phyloP scores from a whole-genome alignment of 1,140 invertebrate genomes.

The Leptinotarsa defecta region DNA sequence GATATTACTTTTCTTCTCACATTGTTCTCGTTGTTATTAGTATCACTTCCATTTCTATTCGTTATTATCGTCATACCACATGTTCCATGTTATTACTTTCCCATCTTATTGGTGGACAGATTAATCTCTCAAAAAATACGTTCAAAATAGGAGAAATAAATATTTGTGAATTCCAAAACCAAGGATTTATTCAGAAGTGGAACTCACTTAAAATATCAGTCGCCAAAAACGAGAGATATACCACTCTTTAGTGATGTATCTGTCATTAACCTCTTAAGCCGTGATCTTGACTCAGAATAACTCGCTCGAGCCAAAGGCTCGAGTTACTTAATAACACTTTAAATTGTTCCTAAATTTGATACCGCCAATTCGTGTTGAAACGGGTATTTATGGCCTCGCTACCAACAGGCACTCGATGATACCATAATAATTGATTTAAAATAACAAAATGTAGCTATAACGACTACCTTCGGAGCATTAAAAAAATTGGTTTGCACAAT shows the following conservation, averaged over 20 bases:
- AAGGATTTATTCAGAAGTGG: too few species aligned
- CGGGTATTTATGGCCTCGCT: background rate
- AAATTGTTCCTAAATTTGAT: slow-evolving; percentile 11
- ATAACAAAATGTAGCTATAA: slow-evolving; percentile 1
- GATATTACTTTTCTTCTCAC: too few species aligned
- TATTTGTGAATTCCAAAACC: too few species aligned
- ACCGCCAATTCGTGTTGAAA: slow-evolving; percentile 1
- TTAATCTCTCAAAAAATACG: too few species aligned
- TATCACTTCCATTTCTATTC: too few species aligned
- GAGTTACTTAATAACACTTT: slow-evolving; percentile 18
- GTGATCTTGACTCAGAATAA: slow-evolving; percentile 8
- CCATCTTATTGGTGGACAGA: too few species aligned
- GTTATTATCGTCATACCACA: too few species aligned
- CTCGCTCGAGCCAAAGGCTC: slow-evolving; percentile 14
- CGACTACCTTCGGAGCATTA: background rate
- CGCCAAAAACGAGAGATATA: too few species aligned
- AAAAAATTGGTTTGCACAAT: background rate
- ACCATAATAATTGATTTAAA: slow-evolving; percentile 7
- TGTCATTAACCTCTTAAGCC: slow-evolving; percentile 14
- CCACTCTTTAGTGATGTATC: background rate
- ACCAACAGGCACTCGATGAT: slow-evolving; percentile 5
- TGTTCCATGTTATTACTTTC: too few species aligned
- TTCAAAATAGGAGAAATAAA: too few species aligned
- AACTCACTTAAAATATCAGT: too few species aligned
- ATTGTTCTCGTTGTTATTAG: too few species aligned